Conservation (phyloP, 2,797 vertebrate species). For the Chaetodon trifasciatus region DNA sequence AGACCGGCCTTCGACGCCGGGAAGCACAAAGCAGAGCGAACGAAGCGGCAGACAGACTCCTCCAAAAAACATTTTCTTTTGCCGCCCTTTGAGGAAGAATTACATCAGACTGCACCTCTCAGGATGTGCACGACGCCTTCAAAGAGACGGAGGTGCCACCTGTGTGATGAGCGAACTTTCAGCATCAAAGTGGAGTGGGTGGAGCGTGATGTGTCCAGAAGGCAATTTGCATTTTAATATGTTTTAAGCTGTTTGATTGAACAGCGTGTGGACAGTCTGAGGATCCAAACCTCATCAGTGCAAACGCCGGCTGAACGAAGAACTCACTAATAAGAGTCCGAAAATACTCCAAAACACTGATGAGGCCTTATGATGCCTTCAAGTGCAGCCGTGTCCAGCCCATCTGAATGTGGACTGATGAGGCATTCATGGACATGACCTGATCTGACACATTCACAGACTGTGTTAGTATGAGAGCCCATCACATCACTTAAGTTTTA, state of each 20-base stretch:
- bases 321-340: constrained; percentile 10
- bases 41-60: constrained; percentile 28
- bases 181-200: constrained; percentile 58
- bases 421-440: background rate
- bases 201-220: constrained; percentile 49
- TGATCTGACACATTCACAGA: background rate
- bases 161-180: constrained; percentile 66
- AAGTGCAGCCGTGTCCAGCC: background rate
- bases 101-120: constrained; percentile 61
- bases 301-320: background rate
- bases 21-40: constrained; percentile 40
- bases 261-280: constrained; percentile 24
- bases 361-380: background rate
- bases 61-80: constrained; percentile 55
- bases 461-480: background rate
- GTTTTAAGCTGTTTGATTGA: constrained; percentile 41
- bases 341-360: constrained; percentile 14
- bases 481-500: no score
- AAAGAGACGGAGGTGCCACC: constrained; percentile 54
- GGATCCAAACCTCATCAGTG: constrained; percentile 9
- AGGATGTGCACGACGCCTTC: constrained; percentile 57
- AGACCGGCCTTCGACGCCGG: constrained; percentile 31
- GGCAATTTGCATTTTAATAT: constrained; percentile 59
- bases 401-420: background rate
- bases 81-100: constrained; percentile 53